A percentile compares a stretch with the other conserved stretches of the same genome.
Evolutionary conservation across 2,888 invertebrate species (phyloP).

Genomic region (Agrotis ipsilon): DNA sequence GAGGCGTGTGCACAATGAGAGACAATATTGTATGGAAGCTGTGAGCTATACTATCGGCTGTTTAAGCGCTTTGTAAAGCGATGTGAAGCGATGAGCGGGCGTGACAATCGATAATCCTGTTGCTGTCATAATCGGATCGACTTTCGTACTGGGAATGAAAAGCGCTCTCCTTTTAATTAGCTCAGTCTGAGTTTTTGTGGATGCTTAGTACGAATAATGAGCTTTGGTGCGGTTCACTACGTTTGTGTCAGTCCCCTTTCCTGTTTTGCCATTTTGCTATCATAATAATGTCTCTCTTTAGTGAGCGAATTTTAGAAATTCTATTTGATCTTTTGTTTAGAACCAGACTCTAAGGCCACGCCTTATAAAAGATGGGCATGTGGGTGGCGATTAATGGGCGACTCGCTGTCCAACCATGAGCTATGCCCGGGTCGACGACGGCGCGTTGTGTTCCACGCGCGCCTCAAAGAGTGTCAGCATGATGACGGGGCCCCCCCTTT

Average conservation of each 20-base stretch:
- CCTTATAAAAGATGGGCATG: no score
- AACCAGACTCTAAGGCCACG: not conserved
- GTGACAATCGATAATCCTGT: constrained; percentile 49
- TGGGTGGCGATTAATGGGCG: no score
- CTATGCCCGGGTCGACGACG: no score
- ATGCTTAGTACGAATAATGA: not conserved
- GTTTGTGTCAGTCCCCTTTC: constrained; percentile 8
- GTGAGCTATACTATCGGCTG: constrained; percentile 66
- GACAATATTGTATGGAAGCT: constrained; percentile 78
- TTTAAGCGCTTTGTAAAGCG: constrained; percentile 61
- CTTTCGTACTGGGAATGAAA: constrained; percentile 16
- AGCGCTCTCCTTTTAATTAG: constrained; percentile 39
- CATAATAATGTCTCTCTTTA: no score
- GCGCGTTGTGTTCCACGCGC: no score
- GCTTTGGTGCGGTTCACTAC: not conserved
- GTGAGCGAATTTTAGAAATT: no score
- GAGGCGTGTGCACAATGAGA: constrained; percentile 74
- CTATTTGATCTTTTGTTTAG: not conserved
- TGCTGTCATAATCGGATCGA: constrained; percentile 39
- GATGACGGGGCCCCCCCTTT: no score
- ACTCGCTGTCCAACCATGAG: no score
- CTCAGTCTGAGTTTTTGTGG: not conserved
- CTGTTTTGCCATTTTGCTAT: no score
- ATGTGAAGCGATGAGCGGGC: constrained; percentile 39
- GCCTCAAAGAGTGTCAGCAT: no score